Conservation (phyloP, 2,113 vertebrate species). For the Athene cunicularia region DNA sequence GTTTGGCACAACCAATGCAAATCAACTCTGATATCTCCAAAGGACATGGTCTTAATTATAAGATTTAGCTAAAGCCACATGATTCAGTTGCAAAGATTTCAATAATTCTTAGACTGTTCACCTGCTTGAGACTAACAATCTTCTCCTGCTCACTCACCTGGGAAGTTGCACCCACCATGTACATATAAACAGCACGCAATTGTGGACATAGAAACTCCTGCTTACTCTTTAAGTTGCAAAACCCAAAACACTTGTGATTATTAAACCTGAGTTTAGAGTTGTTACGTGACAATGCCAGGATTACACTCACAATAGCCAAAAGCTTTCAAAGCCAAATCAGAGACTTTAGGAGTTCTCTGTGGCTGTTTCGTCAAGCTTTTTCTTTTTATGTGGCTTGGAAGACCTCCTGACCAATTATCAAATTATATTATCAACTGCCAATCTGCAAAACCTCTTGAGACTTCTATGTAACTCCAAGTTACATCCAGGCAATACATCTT, state of each 20-base stretch:
- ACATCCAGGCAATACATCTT: not conserved
- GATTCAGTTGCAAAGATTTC: not conserved
- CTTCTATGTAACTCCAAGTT: not conserved
- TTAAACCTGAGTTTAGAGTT: not conserved
- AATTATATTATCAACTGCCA: not conserved
- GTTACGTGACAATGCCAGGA: not conserved
- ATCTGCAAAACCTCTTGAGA: not conserved
- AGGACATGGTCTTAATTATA: rapidly evolving
- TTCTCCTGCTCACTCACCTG: not conserved
- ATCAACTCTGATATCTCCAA: not conserved
- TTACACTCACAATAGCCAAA: not conserved
- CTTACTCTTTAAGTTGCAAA: not conserved
- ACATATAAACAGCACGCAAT: rapidly evolving
- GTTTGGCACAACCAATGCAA: not conserved
- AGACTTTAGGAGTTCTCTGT: not conserved
- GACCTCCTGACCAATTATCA: not conserved
- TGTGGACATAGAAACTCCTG: not conserved
- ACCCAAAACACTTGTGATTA: not conserved
- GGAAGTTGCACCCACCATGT: rapidly evolving
- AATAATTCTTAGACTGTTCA: not conserved
- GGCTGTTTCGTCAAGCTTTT: not conserved
- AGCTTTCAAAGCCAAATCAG: not conserved
- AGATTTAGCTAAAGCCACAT: not conserved
- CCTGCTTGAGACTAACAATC: not conserved
- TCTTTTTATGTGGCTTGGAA: not conserved